Conservation (phyloP, 2,888 invertebrate species). For the Phlogophora meticulosa region DNA sequence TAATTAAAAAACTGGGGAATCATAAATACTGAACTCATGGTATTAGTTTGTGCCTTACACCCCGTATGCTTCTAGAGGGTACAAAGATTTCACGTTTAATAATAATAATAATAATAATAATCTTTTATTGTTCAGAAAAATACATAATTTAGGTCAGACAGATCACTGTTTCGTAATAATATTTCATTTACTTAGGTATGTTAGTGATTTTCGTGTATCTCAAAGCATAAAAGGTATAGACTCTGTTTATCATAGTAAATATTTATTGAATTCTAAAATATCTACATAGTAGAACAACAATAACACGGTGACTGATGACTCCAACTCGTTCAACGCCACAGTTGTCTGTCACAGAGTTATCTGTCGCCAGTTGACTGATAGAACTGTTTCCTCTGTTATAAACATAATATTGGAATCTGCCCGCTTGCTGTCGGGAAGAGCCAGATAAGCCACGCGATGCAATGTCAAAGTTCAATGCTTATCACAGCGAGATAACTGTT, state of each 20-base stretch:
- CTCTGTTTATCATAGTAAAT: not conserved
- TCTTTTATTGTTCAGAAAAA: no score
- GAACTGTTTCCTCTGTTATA: conserved; percentile 53
- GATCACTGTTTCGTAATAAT: no score
- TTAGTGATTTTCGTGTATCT: not conserved
- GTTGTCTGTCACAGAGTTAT: conserved; percentile 35
- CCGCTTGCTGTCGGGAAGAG: conserved; percentile 64
- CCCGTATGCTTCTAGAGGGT: no score
- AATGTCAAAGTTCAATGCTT: conserved; percentile 76
- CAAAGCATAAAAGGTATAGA: not conserved
- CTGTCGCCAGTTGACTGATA: conserved; percentile 30
- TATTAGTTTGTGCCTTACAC: no score
- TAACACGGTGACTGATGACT: conserved; percentile 14
- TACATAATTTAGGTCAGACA: no score
- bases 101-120: no score
- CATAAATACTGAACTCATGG: no score
- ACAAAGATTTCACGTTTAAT: no score
- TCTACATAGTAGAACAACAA: conserved; percentile 5
- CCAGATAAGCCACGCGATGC: conserved; percentile 71
- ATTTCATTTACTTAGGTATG: no score
- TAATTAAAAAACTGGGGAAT: no score
- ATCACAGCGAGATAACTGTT: conserved; percentile 60
- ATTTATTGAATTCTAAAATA: conserved; percentile 8
- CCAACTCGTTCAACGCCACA: conserved; percentile 20
- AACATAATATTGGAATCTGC: conserved; percentile 62